Evolutionary conservation across 92 coral and sea anemone genomes (phyloP).

Genomic region (Desmophyllum pertusum): DNA sequence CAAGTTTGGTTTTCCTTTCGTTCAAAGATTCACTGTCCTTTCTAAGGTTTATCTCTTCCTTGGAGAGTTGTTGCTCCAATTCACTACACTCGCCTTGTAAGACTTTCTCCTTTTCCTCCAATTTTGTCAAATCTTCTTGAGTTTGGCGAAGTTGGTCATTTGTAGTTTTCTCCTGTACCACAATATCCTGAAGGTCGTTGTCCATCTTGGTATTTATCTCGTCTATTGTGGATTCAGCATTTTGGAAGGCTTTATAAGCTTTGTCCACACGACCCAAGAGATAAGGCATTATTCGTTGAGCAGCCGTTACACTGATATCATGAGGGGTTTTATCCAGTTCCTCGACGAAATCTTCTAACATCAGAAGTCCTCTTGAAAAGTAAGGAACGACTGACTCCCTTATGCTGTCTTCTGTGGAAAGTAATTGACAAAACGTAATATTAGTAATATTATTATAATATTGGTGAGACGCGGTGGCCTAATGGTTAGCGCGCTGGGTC

Average conservation of each 20-base stretch:
- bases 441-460: too few species aligned
- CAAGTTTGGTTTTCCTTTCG: not conserved
- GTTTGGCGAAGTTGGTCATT: slow-evolving; percentile 16
- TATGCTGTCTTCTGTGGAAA: not conserved
- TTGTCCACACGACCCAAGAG: slow-evolving; percentile 5
- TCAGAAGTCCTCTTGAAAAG: slow-evolving; percentile 15
- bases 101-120: slow-evolving; percentile 14
- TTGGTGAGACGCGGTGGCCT: too few species aligned
- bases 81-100: slow-evolving; percentile 7
- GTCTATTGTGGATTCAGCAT: slow-evolving; percentile 22
- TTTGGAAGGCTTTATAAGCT: slow-evolving; percentile 6
- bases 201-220: slow-evolving; percentile 24
- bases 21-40: not conserved
- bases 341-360: slow-evolving; percentile 17
- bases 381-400: slow-evolving; percentile 1
- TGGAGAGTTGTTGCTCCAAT: slow-evolving; percentile 14
- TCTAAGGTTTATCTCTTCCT: not conserved
- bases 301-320: slow-evolving; percentile 25
- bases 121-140: slow-evolving; percentile 7
- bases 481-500: too few species aligned
- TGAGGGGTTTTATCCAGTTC: slow-evolving; percentile 11
- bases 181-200: not conserved
- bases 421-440: not conserved
- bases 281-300: slow-evolving; percentile 5
- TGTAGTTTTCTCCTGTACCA: slow-evolving; percentile 21